Evolutionary conservation across 2,888 invertebrate genomes (phyloP), one percentile per base, ranked within the genome.

Genomic region (Drosophila austrosaltans): DNA sequence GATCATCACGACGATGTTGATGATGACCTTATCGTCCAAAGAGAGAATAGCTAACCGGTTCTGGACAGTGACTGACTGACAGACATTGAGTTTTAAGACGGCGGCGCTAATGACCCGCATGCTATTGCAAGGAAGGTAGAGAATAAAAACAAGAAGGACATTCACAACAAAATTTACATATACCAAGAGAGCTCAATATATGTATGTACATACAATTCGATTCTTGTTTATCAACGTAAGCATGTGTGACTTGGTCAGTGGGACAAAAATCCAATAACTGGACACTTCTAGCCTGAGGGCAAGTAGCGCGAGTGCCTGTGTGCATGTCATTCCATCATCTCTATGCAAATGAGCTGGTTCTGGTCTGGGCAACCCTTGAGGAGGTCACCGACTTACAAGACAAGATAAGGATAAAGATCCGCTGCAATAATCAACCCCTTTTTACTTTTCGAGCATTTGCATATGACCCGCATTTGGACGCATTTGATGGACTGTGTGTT

Each of bases 31-130:
- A 89, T 87, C 89, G 81, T 70, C 57, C 36, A 73, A 75, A 78
- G 77, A 57, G 74, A 61, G 48, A 65, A 53, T 64, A 40, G 61
- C 61, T 66, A 91, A 90, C 90, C 90, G 91, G 90, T 90, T 91
- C 83, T 89, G 91, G 90, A 87, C 90, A 90, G 75, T 64, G 66
- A 75, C 59, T 64, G 76, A 75, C 70, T 69, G 59, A 10, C 36
- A 36, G 36, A 36, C 36, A 64, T 25, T n/a, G 53, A 64, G n/a
- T 40, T n/a, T 12, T 12, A 40, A 40, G 40, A 57, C 63, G 71
- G 48, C 57, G 25, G 67, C 63, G 53, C 59, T 67, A 76, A 77
- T 77, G 71, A 77, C 89, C 89, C 87, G 85, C 89, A 88, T 88
- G 16, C 48, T 36, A 36, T 36, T 36, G 36, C 8, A 36, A 36